phyloP scores from a whole-genome alignment of 2,888 invertebrate species.

The Lasioglossum malachurum region DNA sequence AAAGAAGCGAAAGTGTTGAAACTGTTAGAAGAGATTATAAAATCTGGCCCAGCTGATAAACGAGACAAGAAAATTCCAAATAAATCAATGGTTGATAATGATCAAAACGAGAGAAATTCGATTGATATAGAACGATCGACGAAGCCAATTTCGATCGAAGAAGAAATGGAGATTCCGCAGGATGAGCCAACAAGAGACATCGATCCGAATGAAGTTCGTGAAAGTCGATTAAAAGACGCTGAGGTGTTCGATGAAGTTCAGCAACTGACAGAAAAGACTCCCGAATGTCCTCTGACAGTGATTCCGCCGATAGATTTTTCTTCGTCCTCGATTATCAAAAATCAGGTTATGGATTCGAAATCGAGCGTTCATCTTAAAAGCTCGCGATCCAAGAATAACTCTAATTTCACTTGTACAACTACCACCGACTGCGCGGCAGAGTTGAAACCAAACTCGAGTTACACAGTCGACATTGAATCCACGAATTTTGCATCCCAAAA shows the following conservation, averaged over 20 bases:
- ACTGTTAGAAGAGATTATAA: slow-evolving; percentile 14
- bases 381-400: not conserved
- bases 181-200: slow-evolving; percentile 46
- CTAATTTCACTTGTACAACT: not conserved
- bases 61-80: not conserved
- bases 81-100: not conserved
- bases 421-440: not conserved
- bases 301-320: not conserved
- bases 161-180: not conserved
- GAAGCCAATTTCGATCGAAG: not conserved
- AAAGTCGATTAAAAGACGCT: not conserved
- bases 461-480: fast-evolving
- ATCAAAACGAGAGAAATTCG: not conserved
- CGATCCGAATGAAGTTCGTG: not conserved
- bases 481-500: not conserved
- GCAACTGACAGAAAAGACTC: not conserved
- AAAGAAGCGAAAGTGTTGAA: slow-evolving; percentile 11
- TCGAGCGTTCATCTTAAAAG: not conserved
- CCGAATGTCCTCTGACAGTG: not conserved
- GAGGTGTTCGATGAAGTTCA: not conserved
- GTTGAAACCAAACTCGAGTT: not conserved
- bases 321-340: not conserved
- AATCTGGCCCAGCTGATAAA: not conserved
- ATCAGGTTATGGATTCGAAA: not conserved
- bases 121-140: not conserved